Percentiles rank a stretch among this genome's conserved stretches.
Evolutionary conservation across 2,888 invertebrate species (phyloP).

Genomic region (Thereva unica): DNA sequence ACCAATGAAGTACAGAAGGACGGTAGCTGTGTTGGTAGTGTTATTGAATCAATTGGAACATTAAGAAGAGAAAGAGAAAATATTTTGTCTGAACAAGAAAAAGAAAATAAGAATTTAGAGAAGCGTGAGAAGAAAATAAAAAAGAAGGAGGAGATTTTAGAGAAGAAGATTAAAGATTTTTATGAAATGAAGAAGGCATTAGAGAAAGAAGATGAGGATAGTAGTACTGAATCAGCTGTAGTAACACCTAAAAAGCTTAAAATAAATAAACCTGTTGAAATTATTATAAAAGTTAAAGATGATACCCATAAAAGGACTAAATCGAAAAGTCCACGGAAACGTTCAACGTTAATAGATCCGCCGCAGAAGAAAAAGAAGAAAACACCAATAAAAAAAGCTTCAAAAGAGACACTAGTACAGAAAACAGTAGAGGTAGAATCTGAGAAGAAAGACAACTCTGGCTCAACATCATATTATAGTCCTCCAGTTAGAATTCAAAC

Average conservation of each 20-base stretch:
- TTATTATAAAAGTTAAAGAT: slow-evolving; percentile 51
- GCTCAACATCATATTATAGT: slow-evolving; percentile 52
- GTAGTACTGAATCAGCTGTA: not conserved
- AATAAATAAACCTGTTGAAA: slow-evolving; percentile 47
- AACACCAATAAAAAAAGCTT: slow-evolving; percentile 42
- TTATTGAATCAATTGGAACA: slow-evolving; percentile 46
- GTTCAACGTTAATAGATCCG: slow-evolving; percentile 17
- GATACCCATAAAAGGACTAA: slow-evolving; percentile 44
- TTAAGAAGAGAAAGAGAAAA: slow-evolving; percentile 49
- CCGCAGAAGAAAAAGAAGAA: slow-evolving; percentile 33
- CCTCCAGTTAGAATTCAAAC: slow-evolving; percentile 43
- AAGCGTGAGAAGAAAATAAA: slow-evolving; percentile 48
- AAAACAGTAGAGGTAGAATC: not conserved
- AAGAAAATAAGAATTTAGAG: slow-evolving; percentile 36
- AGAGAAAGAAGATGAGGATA: not conserved
- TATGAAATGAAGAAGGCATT: slow-evolving; percentile 42
- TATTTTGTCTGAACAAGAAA: slow-evolving; percentile 43
- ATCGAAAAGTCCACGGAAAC: slow-evolving; percentile 44
- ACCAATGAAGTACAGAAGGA: slow-evolving; percentile 39
- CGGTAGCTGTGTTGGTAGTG: slow-evolving; percentile 32
- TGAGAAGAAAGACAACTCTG: slow-evolving; percentile 50
- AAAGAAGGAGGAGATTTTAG: slow-evolving; percentile 49
- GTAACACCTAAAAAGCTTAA: not conserved
- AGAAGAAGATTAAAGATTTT: slow-evolving; percentile 47
- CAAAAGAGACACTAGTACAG: not conserved